These are phyloP conservation scores for Xanthia icteritia DNA, from an alignment of 2,888 invertebrate genomes.

Conservation along the genomic window DNA sequence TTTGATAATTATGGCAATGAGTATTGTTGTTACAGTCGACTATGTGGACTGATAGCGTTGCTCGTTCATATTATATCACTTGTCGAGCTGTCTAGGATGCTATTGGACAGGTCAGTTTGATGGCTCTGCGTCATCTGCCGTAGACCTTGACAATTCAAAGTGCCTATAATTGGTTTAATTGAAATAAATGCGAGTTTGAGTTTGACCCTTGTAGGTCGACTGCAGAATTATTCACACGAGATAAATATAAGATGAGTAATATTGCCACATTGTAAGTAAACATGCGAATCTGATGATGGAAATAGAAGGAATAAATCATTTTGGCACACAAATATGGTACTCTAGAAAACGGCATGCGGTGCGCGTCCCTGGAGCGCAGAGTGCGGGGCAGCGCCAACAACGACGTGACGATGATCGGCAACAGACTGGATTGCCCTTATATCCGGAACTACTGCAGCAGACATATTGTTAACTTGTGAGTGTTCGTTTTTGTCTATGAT, in stretches of 20 bases:
- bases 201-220: background rate
- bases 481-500: no score
- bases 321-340: background rate
- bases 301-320: background rate
- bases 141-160: background rate
- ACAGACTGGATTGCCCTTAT: no score
- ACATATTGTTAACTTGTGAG: no score
- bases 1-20: background rate
- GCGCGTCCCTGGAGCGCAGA: no score
- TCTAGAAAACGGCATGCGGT: no score
- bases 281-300: background rate
- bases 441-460: no score
- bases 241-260: background rate
- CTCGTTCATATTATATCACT: background rate
- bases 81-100: background rate
- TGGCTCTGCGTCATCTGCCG: background rate
- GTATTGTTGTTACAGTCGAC: no score
- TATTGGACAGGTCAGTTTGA: background rate
- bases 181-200: background rate
- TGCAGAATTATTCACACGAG: background rate
- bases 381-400: no score
- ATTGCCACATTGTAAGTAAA: background rate
- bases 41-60: background rate
- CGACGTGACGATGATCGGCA: no score
- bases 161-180: background rate